Conservation (phyloP, 2,888 invertebrate species). For the Agrotis segetum region DNA sequence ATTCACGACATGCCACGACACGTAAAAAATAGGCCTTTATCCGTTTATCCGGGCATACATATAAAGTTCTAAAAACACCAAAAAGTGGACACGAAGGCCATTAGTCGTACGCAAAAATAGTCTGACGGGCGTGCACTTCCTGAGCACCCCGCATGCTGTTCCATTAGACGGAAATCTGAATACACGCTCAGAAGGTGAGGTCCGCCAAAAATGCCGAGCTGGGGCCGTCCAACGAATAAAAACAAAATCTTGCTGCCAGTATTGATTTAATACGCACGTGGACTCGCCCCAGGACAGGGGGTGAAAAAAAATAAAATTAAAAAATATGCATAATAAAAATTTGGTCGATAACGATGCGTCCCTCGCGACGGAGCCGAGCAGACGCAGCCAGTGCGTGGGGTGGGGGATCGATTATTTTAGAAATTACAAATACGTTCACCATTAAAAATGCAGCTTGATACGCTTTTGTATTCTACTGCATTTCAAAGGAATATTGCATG, state of each 20-base stretch:
- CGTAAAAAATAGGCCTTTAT: conserved; percentile 31
- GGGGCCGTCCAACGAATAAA: conserved; percentile 70
- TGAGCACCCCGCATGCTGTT: conserved; percentile 57
- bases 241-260: conserved; percentile 73
- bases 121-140: conserved; percentile 43
- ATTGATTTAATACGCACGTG: conserved; percentile 82
- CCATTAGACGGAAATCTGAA: conserved; percentile 74
- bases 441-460: conserved; percentile 58
- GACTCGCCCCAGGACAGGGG: conserved; percentile 74
- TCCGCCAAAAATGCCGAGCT: conserved; percentile 65
- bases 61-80: conserved; percentile 48
- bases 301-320: conserved; percentile 87
- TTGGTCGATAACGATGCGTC: conserved; percentile 86
- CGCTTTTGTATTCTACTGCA: conserved; percentile 56
- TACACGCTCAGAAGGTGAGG: conserved; percentile 53
- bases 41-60: conserved; percentile 23
- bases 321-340: conserved; percentile 89
- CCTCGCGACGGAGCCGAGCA: conserved; percentile 74
- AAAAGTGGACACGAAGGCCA: conserved; percentile 48
- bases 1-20: conserved; percentile 9
- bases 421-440: conserved; percentile 73
- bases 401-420: conserved; percentile 83
- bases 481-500: conserved; percentile 39
- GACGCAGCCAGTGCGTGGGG: conserved; percentile 78
- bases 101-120: conserved; percentile 60